phyloP scores from a whole-genome alignment of 2,888 invertebrate genomes.

The Entomobrya proxima region DNA sequence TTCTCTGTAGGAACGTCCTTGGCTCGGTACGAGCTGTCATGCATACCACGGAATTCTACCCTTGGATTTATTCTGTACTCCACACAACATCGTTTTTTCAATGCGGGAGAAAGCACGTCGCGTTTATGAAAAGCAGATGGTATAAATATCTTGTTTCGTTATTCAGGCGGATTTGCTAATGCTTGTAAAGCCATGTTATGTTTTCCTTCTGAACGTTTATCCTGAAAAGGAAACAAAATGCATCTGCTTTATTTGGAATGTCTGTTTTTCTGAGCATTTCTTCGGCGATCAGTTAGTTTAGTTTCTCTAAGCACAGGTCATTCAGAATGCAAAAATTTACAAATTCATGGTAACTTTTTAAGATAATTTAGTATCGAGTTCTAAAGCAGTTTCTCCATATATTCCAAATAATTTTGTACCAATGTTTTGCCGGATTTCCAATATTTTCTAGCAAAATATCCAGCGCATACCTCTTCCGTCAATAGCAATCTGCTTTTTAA shows the following conservation, averaged over 20 bases:
- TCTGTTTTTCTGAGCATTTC: no score
- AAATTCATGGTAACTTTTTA: neutral
- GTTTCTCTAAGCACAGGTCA: neutral
- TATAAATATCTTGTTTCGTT: no score
- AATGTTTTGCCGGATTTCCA: constrained; percentile 13
- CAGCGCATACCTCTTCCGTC: constrained; percentile 65
- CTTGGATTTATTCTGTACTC: neutral
- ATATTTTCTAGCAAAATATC: constrained; percentile 45
- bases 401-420: neutral
- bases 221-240: no score
- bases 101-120: neutral
- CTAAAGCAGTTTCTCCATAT: neutral
- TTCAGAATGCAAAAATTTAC: neutral
- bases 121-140: neutral
- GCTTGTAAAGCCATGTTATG: neutral
- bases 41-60: neutral
- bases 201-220: neutral
- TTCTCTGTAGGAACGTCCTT: constrained; percentile 70
- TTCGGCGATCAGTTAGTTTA: no score
- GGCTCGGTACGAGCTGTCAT: constrained; percentile 60
- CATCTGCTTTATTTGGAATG: no score
- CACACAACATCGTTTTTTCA: neutral
- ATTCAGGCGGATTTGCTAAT: neutral
- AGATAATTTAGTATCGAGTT: neutral
- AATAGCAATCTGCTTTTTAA: constrained; percentile 59